Evolutionary conservation across 2,888 invertebrate species (phyloP).

Genomic region (Apoderus coryli): DNA sequence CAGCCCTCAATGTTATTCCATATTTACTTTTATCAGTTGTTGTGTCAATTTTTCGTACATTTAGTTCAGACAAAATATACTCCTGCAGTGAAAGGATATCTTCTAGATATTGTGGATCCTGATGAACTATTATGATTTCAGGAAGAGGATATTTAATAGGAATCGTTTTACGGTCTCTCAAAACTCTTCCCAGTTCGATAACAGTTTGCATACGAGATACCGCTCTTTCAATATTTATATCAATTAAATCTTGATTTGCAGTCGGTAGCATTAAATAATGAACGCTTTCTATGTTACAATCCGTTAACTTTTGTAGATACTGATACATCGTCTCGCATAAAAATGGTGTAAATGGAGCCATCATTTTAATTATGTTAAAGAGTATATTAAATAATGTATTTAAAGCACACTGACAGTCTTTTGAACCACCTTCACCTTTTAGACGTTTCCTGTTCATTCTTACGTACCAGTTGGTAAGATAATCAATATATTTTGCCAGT

Average conservation of each 20-base stretch:
- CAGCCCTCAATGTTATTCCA: conserved; percentile 71
- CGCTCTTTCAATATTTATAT: conserved; percentile 74
- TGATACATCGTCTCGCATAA: conserved; percentile 92
- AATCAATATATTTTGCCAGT: conserved; percentile 90
- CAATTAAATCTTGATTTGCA: conserved; percentile 54
- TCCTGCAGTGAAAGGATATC: conserved; percentile 56
- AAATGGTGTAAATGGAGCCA: conserved; percentile 97
- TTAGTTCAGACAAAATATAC: conserved; percentile 87
- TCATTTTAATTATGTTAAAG: conserved; percentile 76
- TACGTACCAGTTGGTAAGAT: conserved; percentile 98
- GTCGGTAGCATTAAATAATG: conserved; percentile 86
- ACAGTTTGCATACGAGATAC: conserved; percentile 89
- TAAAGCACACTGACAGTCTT: conserved; percentile 72
- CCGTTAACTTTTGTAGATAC: conserved; percentile 56
- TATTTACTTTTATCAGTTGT: conserved; percentile 86
- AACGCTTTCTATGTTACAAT: conserved; percentile 54
- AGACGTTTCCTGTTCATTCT: conserved; percentile 89
- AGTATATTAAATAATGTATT: conserved; percentile 81
- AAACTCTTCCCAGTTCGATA: conserved; percentile 83
- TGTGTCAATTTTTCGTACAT: conserved; percentile 70
- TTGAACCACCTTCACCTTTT: conserved; percentile 74
- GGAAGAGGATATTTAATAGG: conserved; percentile 94
- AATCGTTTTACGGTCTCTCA: conserved; percentile 84
- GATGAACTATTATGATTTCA: conserved; percentile 90
- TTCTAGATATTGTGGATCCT: conserved; percentile 58